Evolutionary conservation across 1,140 invertebrate genomes (phyloP).

Genomic region (Triops longicaudatus): DNA sequence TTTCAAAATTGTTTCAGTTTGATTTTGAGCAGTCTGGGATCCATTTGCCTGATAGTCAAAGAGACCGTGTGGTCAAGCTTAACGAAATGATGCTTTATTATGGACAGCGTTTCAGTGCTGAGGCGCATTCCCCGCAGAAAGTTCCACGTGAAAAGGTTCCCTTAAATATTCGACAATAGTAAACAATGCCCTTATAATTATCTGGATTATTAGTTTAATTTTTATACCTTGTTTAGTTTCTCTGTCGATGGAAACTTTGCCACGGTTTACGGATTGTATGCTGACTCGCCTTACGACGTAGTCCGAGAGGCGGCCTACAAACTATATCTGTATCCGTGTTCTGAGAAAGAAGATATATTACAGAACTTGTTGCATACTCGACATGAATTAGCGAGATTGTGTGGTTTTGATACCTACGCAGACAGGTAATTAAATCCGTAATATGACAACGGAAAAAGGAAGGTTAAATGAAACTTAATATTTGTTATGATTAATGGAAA

Average conservation of each 20-base stretch:
- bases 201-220: neutral
- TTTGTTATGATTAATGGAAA: no score
- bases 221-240: constrained; percentile 53
- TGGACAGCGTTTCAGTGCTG: constrained; percentile 78
- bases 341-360: constrained; percentile 65
- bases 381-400: constrained; percentile 67
- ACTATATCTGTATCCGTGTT: constrained; percentile 71
- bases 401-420: constrained; percentile 79
- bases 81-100: constrained; percentile 72
- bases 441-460: neutral
- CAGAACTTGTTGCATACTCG: constrained; percentile 60
- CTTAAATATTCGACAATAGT: constrained; percentile 61
- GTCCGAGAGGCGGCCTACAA: constrained; percentile 83
- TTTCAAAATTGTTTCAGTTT: constrained; percentile 80
- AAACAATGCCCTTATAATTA: constrained; percentile 30
- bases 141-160: constrained; percentile 58
- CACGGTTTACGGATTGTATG: constrained; percentile 64
- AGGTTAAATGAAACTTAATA: neutral
- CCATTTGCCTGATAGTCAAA: constrained; percentile 68
- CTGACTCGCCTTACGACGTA: constrained; percentile 66
- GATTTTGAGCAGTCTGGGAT: constrained; percentile 97
- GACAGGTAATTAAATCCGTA: constrained; percentile 51
- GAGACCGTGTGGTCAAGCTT: constrained; percentile 67
- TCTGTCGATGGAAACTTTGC: constrained; percentile 59
- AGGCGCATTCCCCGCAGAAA: constrained; percentile 54